Evolutionary conservation across 1,140 invertebrate genomes (phyloP).

Genomic region (Drosophila kohkoa): DNA sequence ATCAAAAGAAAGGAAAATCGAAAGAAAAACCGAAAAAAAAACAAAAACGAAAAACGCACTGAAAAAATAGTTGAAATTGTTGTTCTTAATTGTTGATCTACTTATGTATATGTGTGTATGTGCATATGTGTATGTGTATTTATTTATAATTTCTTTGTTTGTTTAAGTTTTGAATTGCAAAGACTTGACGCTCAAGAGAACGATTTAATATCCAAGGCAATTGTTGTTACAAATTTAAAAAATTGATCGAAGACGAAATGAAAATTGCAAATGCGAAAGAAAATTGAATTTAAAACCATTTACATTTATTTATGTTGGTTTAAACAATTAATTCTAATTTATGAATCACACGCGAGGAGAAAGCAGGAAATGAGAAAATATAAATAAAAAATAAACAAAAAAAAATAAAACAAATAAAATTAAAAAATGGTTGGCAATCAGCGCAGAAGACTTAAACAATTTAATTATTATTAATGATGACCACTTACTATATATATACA

Average conservation of each 20-base stretch:
- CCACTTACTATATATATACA: constrained; percentile 40
- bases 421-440: constrained; percentile 75
- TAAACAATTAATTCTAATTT: constrained; percentile 46
- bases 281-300: constrained; percentile 32
- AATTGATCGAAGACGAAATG: neutral
- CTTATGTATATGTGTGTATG: constrained; percentile 16
- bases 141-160: constrained; percentile 53
- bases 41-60: constrained; percentile 43
- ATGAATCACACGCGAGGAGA: constrained; percentile 27
- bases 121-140: constrained; percentile 43
- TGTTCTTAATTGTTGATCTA: constrained; percentile 68
- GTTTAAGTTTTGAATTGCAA: constrained; percentile 45
- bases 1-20: constrained; percentile 30
- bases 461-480: constrained; percentile 61
- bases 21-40: constrained; percentile 22
- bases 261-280: constrained; percentile 1
- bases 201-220: constrained; percentile 29
- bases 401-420: constrained; percentile 37
- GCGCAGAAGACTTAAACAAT: constrained; percentile 82
- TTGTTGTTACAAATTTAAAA: constrained; percentile 45
- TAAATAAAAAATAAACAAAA: constrained; percentile 30
- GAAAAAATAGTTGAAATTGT: constrained; percentile 67
- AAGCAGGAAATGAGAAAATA: constrained; percentile 31
- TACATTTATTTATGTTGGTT: constrained; percentile 13
- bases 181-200: constrained; percentile 44